phyloP scores from a whole-genome alignment of 2,797 vertebrate genomes.

The Ptychadena robeensis region DNA sequence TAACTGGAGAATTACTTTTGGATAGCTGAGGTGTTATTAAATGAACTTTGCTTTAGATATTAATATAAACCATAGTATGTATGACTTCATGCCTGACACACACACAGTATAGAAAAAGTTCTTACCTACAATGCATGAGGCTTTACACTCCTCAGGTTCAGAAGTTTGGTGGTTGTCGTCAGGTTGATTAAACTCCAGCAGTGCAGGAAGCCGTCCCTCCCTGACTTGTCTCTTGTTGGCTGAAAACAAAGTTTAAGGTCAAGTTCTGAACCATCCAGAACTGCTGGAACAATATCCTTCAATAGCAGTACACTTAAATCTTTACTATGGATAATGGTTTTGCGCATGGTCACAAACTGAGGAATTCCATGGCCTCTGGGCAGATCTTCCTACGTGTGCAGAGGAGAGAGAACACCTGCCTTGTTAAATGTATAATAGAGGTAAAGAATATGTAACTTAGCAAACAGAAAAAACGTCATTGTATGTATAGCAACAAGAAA shows the following conservation, averaged over 20 bases:
- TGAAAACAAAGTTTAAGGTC: constrained; percentile 8
- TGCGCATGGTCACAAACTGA: background rate
- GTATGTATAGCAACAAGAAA: too few species aligned
- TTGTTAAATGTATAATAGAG: background rate
- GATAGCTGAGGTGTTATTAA: too few species aligned
- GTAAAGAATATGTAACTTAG: background rate
- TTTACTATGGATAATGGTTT: background rate
- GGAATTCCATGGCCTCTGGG: background rate
- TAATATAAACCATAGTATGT: too few species aligned
- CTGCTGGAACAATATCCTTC: background rate
- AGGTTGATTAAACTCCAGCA: background rate
- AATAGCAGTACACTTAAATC: background rate
- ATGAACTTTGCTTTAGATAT: too few species aligned
- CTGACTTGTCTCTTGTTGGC: background rate
- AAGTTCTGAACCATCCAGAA: background rate
- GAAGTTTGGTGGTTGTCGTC: background rate
- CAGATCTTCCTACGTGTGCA: background rate
- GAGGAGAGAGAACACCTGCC: background rate
- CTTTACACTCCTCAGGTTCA: background rate
- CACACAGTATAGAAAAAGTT: background rate
- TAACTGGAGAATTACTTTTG: too few species aligned
- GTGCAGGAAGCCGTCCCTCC: constrained; percentile 8
- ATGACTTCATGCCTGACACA: too few species aligned
- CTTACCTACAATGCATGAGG: constrained; percentile 10
- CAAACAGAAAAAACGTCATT: background rate